Evolutionary conservation across 2,888 invertebrate species (phyloP).

Genomic region (Hydraecia micacea): DNA sequence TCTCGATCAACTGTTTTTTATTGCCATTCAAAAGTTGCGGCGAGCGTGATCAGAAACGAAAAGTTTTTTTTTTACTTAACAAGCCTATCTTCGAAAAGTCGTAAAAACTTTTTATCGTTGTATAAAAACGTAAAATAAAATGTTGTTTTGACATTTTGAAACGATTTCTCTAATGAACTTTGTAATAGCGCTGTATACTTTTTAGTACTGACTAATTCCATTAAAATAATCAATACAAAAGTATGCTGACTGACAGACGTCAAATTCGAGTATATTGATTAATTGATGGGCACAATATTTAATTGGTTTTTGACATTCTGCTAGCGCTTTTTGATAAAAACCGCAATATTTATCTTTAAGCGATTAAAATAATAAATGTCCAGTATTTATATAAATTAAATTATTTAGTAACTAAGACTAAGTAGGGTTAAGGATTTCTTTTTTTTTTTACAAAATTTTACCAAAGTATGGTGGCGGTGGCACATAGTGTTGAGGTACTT

Average conservation of each 20-base stretch:
- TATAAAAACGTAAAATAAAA: background rate
- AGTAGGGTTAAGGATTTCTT: background rate
- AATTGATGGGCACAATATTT: too few relatives aligned
- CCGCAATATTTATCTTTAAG: too few relatives aligned
- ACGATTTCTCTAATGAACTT: background rate
- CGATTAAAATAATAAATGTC: too few relatives aligned
- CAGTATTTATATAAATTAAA: background rate
- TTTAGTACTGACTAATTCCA: background rate
- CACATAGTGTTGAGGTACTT: constrained; percentile 86
- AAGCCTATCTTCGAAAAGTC: background rate
- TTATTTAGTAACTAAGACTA: too few relatives aligned
- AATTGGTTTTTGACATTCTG: too few relatives aligned
- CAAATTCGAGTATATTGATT: too few relatives aligned
- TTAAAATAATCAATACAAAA: too few relatives aligned
- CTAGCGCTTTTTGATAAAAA: too few relatives aligned
- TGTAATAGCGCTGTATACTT: background rate
- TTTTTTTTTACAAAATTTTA: constrained; percentile 71
- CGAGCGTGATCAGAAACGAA: constrained; percentile 24
- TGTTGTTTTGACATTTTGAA: background rate
- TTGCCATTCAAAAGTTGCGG: constrained; percentile 10
- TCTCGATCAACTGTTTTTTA: constrained; percentile 25
- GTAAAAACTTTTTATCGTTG: background rate
- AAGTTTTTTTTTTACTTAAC: constrained; percentile 13
- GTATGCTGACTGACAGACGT: too few relatives aligned
- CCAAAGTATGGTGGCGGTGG: constrained; percentile 89